Evolutionary conservation across 1,140 invertebrate genomes (phyloP).

Genomic region (Piezodorus guildinii): DNA sequence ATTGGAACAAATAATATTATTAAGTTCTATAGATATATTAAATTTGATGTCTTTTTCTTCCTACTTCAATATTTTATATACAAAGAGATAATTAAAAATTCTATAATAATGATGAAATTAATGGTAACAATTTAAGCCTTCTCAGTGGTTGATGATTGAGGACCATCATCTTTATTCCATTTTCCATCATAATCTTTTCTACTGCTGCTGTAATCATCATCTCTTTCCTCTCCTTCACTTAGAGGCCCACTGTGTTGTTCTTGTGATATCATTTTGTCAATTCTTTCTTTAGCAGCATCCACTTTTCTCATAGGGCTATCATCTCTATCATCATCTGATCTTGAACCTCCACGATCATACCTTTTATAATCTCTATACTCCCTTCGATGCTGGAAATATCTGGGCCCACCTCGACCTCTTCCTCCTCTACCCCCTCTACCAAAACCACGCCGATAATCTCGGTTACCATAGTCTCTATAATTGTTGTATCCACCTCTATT

Average conservation of each 20-base stretch:
- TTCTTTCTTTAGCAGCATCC: constrained; percentile 46
- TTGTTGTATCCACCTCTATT: constrained; percentile 37
- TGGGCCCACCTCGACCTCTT: constrained; percentile 38
- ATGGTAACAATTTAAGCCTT: constrained; percentile 10
- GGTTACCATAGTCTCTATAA: constrained; percentile 28
- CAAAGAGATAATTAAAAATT: no score
- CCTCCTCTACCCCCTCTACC: constrained; percentile 34
- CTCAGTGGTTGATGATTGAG: background rate
- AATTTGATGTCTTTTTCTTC: no score
- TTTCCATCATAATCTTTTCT: constrained; percentile 27
- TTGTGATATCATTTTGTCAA: constrained; percentile 45
- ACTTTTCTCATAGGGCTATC: constrained; percentile 42
- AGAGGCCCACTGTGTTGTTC: constrained; percentile 46
- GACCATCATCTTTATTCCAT: constrained; percentile 17
- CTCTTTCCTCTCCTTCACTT: constrained; percentile 58
- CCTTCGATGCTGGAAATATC: constrained; percentile 34
- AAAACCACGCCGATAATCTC: constrained; percentile 20
- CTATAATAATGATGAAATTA: background rate
- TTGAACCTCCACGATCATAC: constrained; percentile 34
- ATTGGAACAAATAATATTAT: no score
- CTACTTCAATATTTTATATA: no score
- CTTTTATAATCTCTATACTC: constrained; percentile 29
- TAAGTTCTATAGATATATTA: no score
- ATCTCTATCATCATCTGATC: constrained; percentile 40
- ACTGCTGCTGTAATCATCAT: constrained; percentile 38